Evolutionary conservation across 2,888 invertebrate genomes (phyloP), one percentile per base, ranked within the genome.

Genomic region (Gymnocheta viridis): DNA sequence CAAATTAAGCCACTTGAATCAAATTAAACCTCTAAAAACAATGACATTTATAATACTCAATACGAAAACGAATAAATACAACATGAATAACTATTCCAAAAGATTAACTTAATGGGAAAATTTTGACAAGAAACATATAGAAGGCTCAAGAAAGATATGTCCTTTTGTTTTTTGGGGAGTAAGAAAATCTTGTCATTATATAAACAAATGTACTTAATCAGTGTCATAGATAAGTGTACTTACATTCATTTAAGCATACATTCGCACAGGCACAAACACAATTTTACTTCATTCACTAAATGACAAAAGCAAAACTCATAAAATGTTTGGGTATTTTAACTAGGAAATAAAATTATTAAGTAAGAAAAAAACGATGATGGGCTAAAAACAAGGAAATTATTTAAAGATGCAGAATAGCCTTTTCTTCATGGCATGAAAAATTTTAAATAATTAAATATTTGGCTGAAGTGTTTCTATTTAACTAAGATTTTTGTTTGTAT

Each of bases 51-150:
- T 54, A 82, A 77, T 19, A 60, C 66, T 12, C 29, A 49, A 19
- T 38, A 56, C 22, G 38, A 47, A 29, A 6, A n/a, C 27, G 5
- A 54, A 56, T 32, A 56, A 54, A 19, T 29, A 38, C 35, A 49
- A 38, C 27, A 67, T 17, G 17, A 32, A 47, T 22, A 67, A 41
- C 22, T 62, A 38, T 70, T 32, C 62, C 41, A 29, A 19, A 44
- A 78, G 82, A 78, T 74, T 82, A 78, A 74, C 27, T 54, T 56
- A 82, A 78, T 78, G 60, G 54, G 38, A 64, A 73, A 41, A 66
- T 76, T 70, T 82, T 76, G 82, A 82, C 82, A 82, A 32, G 47
- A 62, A n/a, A 56, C 77, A 72, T 12, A 32, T n/a, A 14, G 22
- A 32, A 29, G 12, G n/a, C 32, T 14, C 19, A 22, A 35, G 54